Percentiles rank a stretch among this genome's conserved stretches.
Evolutionary conservation across 2,888 invertebrate genomes (phyloP).

Genomic region (Athalia circularis): DNA sequence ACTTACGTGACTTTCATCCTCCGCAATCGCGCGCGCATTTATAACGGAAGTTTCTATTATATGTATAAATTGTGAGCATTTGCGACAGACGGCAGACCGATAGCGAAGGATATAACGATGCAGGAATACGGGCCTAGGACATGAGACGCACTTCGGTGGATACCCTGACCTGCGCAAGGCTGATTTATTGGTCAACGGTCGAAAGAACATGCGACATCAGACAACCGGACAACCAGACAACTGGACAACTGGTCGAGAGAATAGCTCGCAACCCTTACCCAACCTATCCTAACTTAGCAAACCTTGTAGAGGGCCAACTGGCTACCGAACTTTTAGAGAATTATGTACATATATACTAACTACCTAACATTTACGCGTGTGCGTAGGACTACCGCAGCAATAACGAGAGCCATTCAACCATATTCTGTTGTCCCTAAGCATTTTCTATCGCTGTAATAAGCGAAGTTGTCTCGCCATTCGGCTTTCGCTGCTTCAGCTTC

Average conservation of each 20-base stretch:
- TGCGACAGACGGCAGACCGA: constrained; percentile 24
- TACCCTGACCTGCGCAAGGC: constrained; percentile 46
- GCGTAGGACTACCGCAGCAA: constrained; percentile 59
- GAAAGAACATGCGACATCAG: constrained; percentile 44
- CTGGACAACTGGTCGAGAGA: constrained; percentile 26
- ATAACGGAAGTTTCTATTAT: background rate
- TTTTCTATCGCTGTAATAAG: constrained; percentile 38
- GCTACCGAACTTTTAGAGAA: constrained; percentile 16
- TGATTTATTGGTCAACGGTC: constrained; percentile 49
- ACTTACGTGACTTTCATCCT: background rate
- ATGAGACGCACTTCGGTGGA: constrained; percentile 5
- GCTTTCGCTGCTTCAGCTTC: background rate
- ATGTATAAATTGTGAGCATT: constrained; percentile 9
- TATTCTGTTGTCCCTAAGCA: constrained; percentile 57
- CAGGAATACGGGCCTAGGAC: background rate
- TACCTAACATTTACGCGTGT: constrained; percentile 4
- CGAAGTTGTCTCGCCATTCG: constrained; percentile 24
- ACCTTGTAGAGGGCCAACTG: constrained; percentile 42
- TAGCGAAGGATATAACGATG: background rate
- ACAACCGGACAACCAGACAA: constrained; percentile 38
- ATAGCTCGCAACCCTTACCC: constrained; percentile 62
- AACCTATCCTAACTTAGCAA: constrained; percentile 51
- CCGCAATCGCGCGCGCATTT: background rate
- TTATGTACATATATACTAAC: background rate
- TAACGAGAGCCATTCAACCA: constrained; percentile 63